Evolutionary conservation across 2,797 vertebrate genomes (phyloP), one percentile per base, ranked within the genome.

Genomic region (Liparis tanakae): DNA sequence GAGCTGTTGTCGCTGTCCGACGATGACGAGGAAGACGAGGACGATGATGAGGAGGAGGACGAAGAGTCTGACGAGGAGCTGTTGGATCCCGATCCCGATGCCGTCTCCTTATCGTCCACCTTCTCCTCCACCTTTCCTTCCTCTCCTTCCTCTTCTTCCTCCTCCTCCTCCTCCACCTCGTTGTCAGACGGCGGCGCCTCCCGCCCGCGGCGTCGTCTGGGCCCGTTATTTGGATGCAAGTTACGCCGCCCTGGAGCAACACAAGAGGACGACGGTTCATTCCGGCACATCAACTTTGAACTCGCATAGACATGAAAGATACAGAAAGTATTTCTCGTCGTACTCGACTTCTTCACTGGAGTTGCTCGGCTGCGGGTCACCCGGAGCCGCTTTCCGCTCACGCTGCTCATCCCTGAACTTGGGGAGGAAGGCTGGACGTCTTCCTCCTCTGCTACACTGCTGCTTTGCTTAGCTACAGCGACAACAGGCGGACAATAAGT

Each of bases 1-100:
- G 94, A 95, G 70, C 92, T 92, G 70, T 94, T 94, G 33, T 95
- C 95, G 0, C 95, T 97, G 70, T 96, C 96, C 0, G 96, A 97
- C 0, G 94, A 95, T 0, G 94, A 95, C 0, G 94, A 94, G 0
- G 94, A 95, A 0, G 94, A 94, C 0, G 93, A 96, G 0, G 93
- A 94, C 0, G 95, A 94, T 0, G 95, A 94, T 0, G 87, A 85
- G 0, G 86, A 84, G 0, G 94, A 94, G 0, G 93, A 93, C 0
- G 94, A n/a, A n/a, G n/a, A 94, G 1, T 87, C 90, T 0, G 93
- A 93, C 1, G 91, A 91, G 39, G 95, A 94, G 36, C 94, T 93
- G 70, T 93, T 93, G 59, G 95, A 95, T 50, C 87, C 90, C 1
- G 25, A 30, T 50, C 87, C 90, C 1, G 92, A 87, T 4, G 48